Conservation (phyloP, 2,888 invertebrate species). For the Orthosia gracilis region DNA sequence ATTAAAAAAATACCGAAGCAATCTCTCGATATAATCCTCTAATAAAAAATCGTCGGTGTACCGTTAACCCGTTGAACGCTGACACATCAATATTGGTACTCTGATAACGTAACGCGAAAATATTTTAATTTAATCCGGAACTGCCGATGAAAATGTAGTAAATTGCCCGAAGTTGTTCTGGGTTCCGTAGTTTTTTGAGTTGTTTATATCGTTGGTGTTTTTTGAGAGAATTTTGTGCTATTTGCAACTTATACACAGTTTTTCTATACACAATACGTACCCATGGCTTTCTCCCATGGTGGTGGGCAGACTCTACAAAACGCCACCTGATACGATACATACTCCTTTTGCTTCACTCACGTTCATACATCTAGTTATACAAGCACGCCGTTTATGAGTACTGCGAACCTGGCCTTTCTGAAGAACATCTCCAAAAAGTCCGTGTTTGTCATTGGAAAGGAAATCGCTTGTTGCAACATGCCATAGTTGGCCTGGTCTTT, state of each 20-base stretch:
- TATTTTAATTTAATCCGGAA: slow-evolving; percentile 52
- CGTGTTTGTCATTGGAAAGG: too few relatives aligned
- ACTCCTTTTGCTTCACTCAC: too few relatives aligned
- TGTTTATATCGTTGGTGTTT: background rate
- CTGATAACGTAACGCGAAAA: slow-evolving; percentile 41
- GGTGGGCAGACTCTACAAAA: too few relatives aligned
- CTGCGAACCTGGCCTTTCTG: too few relatives aligned
- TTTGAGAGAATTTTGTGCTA: background rate
- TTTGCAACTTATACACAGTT: background rate
- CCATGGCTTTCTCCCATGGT: too few relatives aligned
- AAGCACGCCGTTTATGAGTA: too few relatives aligned
- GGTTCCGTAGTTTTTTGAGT: slow-evolving; percentile 13
- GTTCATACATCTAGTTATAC: too few relatives aligned
- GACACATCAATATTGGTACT: slow-evolving; percentile 60
- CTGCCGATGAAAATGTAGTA: slow-evolving; percentile 20
- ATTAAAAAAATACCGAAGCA: slow-evolving; percentile 51
- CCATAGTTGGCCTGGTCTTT: too few relatives aligned
- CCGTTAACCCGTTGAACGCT: slow-evolving; percentile 50
- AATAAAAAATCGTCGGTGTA: slow-evolving; percentile 52
- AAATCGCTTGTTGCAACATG: too few relatives aligned
- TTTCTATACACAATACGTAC: too few relatives aligned
- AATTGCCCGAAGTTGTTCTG: slow-evolving; percentile 1
- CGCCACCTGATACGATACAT: too few relatives aligned
- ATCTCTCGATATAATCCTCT: slow-evolving; percentile 59
- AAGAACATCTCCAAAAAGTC: too few relatives aligned